Evolutionary conservation across 2,797 vertebrate species (phyloP), one percentile per base, ranked within the genome.

Genomic region (Diceros bicornis): DNA sequence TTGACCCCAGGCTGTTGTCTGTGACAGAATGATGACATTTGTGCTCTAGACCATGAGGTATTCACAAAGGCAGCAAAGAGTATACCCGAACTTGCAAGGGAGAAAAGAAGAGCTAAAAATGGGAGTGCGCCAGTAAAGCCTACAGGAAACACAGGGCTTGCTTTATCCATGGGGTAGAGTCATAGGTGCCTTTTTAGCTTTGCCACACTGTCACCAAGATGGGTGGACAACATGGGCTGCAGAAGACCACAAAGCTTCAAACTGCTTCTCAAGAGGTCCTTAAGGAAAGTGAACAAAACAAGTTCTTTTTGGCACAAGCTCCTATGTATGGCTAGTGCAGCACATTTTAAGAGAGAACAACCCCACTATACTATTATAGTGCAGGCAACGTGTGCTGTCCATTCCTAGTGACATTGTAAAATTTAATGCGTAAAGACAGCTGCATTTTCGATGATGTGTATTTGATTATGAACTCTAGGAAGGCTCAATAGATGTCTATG

Each of bases 241-340:
- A 62, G 34, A 72, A 75, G 44, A 75, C 69, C 59, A 41, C 27
- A 14, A 14, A 78, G 37, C 71, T 95, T 89, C 72, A 47, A 27
- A 69, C 62, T 20, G 85, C 25, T 13, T 93, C 78, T 66, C 61
- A 64, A 37, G 59, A 44, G 44, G 32, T 20, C 16, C n/a, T 62
- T 44, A 17, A 57, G 25, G 34, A 79, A 69, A 34, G 3, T 25
- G 78, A 59, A 78, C 17, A 50, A 59, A 64, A 37, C 14, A 21
- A 37, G 41, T 77, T 78, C 75, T 83, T 94, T 21, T 61, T 0
- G 75, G 52, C 78, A 52, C 11, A 27, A 64, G 64, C 69, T 84
- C 34, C 18, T 32, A 21, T 23, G 47, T 12, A 6, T 18, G 59
- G 20, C 13, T 52, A 23, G 34, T 11, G 55, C 50, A 75, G 27